Conservation (phyloP, 2,797 vertebrate genomes). For the Sebastes kiyomatsui region DNA sequence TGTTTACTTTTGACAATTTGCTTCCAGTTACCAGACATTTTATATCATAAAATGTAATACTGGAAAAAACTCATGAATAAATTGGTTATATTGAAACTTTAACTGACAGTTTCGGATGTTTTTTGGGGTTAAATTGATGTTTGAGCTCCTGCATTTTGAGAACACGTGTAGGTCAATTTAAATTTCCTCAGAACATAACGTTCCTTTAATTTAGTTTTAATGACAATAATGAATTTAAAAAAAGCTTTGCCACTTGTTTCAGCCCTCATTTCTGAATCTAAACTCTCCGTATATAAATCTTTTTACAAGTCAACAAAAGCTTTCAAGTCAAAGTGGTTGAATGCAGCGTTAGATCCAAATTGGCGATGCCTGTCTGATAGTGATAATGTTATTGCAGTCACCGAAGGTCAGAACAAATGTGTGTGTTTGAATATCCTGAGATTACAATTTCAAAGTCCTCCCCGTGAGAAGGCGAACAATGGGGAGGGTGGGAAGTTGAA, state of each 20-base stretch:
- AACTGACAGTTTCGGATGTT: background rate
- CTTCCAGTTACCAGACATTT: background rate
- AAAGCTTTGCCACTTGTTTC: background rate
- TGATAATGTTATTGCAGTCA: constrained; percentile 84
- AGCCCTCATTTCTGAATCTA: background rate
- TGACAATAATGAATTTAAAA: background rate
- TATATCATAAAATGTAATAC: background rate
- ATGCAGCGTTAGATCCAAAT: constrained; percentile 24
- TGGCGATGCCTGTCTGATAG: constrained; percentile 54
- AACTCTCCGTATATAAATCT: background rate
- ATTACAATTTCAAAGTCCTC: constrained; percentile 89
- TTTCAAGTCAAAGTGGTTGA: background rate
- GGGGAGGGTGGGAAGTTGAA: constrained; percentile 81
- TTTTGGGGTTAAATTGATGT: background rate
- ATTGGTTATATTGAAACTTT: background rate
- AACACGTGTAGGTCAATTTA: background rate
- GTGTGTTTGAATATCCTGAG: constrained; percentile 83
- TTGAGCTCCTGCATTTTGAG: background rate
- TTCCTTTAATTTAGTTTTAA: constrained; percentile 9
- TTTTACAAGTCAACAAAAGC: constrained; percentile 16
- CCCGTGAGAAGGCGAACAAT: constrained; percentile 80
- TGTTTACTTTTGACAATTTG: background rate
- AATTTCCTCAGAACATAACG: background rate
- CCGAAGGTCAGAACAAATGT: constrained; percentile 85
- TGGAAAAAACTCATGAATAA: background rate